A percentile compares a stretch with the other conserved stretches of the same genome.
phyloP scores from a whole-genome alignment of 2,113 vertebrate genomes.

The Seriola aureovittata region DNA sequence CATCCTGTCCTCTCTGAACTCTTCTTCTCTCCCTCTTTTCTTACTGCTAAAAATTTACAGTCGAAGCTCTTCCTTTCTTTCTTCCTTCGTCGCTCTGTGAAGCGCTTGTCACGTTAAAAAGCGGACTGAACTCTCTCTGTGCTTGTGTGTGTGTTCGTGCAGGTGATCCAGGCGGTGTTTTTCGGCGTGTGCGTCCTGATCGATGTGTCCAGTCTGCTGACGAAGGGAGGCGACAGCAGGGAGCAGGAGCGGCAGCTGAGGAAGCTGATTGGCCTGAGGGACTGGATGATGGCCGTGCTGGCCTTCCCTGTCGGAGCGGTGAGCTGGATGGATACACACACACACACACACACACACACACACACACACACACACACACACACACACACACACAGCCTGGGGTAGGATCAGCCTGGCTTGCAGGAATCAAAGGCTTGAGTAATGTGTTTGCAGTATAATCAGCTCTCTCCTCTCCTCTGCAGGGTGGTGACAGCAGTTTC shows the following conservation, averaged over 20 bases:
- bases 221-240: slow-evolving; percentile 90
- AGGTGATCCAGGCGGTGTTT: slow-evolving; percentile 97
- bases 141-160: neutral
- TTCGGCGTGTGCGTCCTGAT: slow-evolving; percentile 97
- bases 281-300: slow-evolving; percentile 97
- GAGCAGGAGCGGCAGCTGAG: slow-evolving; percentile 95
- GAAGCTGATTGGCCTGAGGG: slow-evolving; percentile 94
- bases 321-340: slow-evolving; percentile 67
- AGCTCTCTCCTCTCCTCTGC: neutral
- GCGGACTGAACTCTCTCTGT: too few species aligned
- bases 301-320: slow-evolving; percentile 97
- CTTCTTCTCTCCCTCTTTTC: neutral
- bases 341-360: neutral
- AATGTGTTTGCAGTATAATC: slow-evolving; percentile 18
- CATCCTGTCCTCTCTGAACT: neutral
- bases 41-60: neutral
- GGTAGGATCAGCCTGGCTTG: neutral
- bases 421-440: slow-evolving; percentile 30
- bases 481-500: neutral
- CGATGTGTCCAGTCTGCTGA: slow-evolving; percentile 95
- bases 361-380: too few species aligned
- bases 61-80: neutral
- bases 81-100: neutral
- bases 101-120: slow-evolving; percentile 1
- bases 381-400: neutral